These are phyloP conservation scores for Sinelater perroti DNA, from an alignment of 2,888 invertebrate species.

Conservation along the genomic window DNA sequence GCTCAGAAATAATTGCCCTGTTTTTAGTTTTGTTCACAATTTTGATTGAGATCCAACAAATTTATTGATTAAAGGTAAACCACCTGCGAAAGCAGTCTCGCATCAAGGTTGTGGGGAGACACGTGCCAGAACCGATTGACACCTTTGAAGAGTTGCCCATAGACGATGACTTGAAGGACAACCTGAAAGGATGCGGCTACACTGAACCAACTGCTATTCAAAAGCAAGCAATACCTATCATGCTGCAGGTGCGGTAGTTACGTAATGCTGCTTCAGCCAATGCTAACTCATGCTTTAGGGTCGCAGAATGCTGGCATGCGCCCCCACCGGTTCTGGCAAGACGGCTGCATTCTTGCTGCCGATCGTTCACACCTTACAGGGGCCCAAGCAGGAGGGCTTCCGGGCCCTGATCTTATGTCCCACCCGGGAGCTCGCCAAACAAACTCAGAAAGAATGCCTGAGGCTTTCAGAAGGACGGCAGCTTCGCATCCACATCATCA, in stretches of 20 bases:
- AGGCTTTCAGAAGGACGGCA: slow-evolving; percentile 78
- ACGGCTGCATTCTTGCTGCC: slow-evolving; percentile 95
- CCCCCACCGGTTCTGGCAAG: slow-evolving; percentile 98
- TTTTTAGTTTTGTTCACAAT: neutral
- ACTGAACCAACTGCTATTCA: slow-evolving; percentile 86
- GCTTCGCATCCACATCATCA: slow-evolving; percentile 79
- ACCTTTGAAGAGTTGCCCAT: slow-evolving; percentile 75
- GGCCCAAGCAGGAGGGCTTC: slow-evolving; percentile 78
- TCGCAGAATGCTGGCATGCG: slow-evolving; percentile 89
- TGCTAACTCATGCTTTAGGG: slow-evolving; percentile 63
- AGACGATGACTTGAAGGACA: slow-evolving; percentile 69
- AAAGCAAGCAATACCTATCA: slow-evolving; percentile 90
- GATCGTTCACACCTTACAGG: slow-evolving; percentile 78
- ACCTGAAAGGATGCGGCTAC: slow-evolving; percentile 76
- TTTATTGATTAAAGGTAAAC: slow-evolving; percentile 78
- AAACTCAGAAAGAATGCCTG: slow-evolving; percentile 84
- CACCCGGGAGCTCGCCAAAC: slow-evolving; percentile 92
- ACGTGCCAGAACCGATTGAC: slow-evolving; percentile 79
- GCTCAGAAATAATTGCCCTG: neutral
- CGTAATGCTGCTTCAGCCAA: no score
- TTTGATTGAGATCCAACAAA: neutral
- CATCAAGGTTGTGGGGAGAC: slow-evolving; percentile 81
- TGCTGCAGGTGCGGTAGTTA: slow-evolving; percentile 71
- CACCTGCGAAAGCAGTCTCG: slow-evolving; percentile 77
- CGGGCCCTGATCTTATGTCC: slow-evolving; percentile 91